Conservation (phyloP, 2,113 vertebrate genomes). For the Talpa occidentalis region DNA sequence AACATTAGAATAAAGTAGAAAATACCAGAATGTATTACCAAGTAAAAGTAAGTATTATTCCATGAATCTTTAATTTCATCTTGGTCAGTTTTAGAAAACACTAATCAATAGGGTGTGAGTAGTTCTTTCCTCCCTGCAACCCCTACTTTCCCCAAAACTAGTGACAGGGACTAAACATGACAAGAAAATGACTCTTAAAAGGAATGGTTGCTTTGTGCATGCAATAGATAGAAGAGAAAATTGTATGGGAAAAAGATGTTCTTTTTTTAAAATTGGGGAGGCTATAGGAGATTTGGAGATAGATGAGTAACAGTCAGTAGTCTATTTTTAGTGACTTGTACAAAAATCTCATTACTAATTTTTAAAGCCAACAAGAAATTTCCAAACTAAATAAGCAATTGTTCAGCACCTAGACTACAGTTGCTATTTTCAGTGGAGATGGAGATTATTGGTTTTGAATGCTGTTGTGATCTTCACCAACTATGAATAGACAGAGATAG, state of each 20-base stretch:
- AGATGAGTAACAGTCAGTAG: neutral
- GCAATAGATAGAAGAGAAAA: neutral
- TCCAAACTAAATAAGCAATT: neutral
- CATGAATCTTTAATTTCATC: neutral
- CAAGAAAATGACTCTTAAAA: neutral
- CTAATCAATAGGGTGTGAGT: neutral
- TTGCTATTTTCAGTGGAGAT: neutral
- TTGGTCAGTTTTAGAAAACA: neutral
- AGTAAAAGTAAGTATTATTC: neutral
- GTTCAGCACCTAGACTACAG: neutral
- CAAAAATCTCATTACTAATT: neutral
- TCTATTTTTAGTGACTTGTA: neutral
- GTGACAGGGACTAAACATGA: neutral
- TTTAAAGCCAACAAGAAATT: slow-evolving; percentile 31
- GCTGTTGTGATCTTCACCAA: too few relatives aligned
- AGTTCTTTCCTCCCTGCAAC: neutral
- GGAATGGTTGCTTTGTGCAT: neutral
- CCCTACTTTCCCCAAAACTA: neutral
- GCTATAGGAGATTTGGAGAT: neutral
- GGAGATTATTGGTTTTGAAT: neutral
- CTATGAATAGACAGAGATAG: rapidly evolving
- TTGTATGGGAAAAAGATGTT: neutral
- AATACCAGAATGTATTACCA: neutral
- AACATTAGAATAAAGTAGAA: neutral
- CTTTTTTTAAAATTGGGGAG: neutral